Base-by-base conservation (phyloP, 2,888 invertebrate genomes). In the Tribolium freemani region DNA sequence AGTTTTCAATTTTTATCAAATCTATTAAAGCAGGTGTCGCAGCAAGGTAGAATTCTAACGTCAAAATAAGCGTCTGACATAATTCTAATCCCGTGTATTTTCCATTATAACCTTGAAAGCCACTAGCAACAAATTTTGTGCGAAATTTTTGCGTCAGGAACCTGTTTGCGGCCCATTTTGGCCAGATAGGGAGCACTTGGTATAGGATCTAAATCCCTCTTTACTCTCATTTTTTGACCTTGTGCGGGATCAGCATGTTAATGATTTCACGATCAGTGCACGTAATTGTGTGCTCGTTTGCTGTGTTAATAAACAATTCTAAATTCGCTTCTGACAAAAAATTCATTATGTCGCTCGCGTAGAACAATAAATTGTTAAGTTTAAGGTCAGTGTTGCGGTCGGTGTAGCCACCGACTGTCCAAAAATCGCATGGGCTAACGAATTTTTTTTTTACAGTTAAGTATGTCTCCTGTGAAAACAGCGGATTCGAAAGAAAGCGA, bases 401-500 rank as follows among this genome's bases (percentile, higher is more conserved):
- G 45, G 20, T 21, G 51, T 53, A 11, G 48, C 5, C 48, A 48
- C 48, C 48, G 51, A 53, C 51, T 53, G 51, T 21, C 5, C 8
- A 9, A n/a, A 21, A 26, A 31, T 51, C 20, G 30, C 5, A 11
- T 9, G 21, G 50, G 38, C 20, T 51, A 44, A 21, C 50, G 13
- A 38, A 26, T 53, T 54, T 54, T 16, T 70, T 54, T 20, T 61
- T 70, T 63, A 11, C 72, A 72, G 72, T 56, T 72, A 72, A 46
- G 11, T 20, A 72, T 72, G 71, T 67, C 71, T 60, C 9, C 54
- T 13, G 60, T 67, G 54, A 68, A 61, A 31, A 48, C 9, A 56
- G 56, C 64, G 21, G 58, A 56, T 31, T 30, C 31, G 46, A 53
- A 61, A 10, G 44, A 51, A 16, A 45, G 21, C 45, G 11, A 45